Conservation (phyloP, 2,113 vertebrate genomes). For the Mormoops blainvillei region DNA sequence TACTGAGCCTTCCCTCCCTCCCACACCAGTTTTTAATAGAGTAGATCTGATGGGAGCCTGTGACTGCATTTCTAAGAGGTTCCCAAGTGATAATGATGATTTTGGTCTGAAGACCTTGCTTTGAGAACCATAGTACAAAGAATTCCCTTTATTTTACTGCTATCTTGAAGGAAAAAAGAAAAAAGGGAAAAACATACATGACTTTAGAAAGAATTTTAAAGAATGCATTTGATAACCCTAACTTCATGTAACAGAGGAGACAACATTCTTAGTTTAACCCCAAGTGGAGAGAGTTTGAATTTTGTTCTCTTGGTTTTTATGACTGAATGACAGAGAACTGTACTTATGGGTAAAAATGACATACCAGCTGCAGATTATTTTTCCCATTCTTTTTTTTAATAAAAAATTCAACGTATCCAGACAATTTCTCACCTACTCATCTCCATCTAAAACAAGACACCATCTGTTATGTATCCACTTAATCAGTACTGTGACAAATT, state of each 20-base stretch:
- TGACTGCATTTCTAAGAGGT: neutral
- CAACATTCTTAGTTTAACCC: neutral
- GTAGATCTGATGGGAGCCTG: neutral
- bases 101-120: neutral
- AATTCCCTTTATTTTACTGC: neutral
- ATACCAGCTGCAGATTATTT: constrained; percentile 75
- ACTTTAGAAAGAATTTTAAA: neutral
- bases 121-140: neutral
- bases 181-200: neutral
- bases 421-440: constrained; percentile 77
- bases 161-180: neutral
- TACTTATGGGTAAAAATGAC: constrained; percentile 61
- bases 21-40: neutral
- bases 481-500: constrained; percentile 64
- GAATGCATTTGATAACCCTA: neutral
- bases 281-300: neutral
- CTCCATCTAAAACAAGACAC: constrained; percentile 70
- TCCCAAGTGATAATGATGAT: neutral
- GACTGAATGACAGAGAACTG: constrained; percentile 45
- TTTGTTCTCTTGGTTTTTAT: constrained; percentile 45
- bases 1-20: neutral
- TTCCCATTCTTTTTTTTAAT: constrained; percentile 65
- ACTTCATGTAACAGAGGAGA: neutral
- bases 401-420: constrained; percentile 64
- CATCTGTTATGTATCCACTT: constrained; percentile 73